phyloP scores from a whole-genome alignment of 2,888 invertebrate species.

The Tinea pellionella region DNA sequence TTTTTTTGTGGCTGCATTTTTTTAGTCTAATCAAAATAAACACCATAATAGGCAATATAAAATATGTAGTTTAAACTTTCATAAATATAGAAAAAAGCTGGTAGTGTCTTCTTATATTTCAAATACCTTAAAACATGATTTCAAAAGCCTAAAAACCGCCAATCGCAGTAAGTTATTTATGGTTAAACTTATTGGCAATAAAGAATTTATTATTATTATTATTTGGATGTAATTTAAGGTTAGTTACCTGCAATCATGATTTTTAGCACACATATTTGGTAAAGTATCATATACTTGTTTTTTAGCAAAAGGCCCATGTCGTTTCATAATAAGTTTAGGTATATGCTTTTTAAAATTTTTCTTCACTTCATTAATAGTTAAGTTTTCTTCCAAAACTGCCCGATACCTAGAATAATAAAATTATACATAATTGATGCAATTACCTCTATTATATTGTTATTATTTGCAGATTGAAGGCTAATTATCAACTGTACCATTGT shows the following conservation, averaged over 20 bases:
- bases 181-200: too few relatives aligned
- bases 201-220: too few relatives aligned
- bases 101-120: too few relatives aligned
- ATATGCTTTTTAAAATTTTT: constrained; percentile 86
- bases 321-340: constrained; percentile 80
- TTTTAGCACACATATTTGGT: constrained; percentile 28
- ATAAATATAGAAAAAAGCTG: too few relatives aligned
- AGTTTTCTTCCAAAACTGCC: constrained; percentile 80
- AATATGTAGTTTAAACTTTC: too few relatives aligned
- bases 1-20: too few relatives aligned
- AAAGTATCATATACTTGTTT: constrained; percentile 77
- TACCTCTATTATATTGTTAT: background rate
- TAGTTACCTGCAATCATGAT: constrained; percentile 6
- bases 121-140: too few relatives aligned
- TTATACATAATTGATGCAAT: background rate
- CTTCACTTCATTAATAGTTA: constrained; percentile 75
- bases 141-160: too few relatives aligned
- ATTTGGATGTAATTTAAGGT: too few relatives aligned
- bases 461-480: background rate
- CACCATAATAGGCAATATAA: too few relatives aligned
- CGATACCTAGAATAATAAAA: constrained; percentile 58
- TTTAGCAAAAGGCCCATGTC: constrained; percentile 80
- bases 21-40: too few relatives aligned
- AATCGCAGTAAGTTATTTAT: too few relatives aligned
- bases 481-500: background rate